phyloP scores from a whole-genome alignment of 2,113 vertebrate species.

The Hippoglossus stenolepis region DNA sequence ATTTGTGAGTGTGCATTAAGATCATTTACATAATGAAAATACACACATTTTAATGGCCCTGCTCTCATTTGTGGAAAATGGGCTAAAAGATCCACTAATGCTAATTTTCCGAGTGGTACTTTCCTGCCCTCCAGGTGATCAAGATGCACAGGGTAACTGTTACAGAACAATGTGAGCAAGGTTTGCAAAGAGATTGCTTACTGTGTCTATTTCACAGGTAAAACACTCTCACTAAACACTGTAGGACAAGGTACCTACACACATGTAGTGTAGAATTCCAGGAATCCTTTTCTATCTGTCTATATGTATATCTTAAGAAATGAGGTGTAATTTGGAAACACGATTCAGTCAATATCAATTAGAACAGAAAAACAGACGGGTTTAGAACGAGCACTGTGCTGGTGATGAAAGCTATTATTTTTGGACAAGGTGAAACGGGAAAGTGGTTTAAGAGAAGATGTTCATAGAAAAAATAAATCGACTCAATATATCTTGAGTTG shows the following conservation, averaged over 20 bases:
- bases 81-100: constrained; percentile 95
- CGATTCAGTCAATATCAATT: too few species aligned
- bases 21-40: constrained; percentile 99
- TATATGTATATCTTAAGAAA: too few species aligned
- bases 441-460: too few species aligned
- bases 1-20: constrained; percentile 99
- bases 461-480: too few species aligned
- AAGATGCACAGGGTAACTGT: constrained; percentile 84
- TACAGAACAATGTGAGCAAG: constrained; percentile 40
- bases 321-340: too few species aligned
- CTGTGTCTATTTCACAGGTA: constrained; percentile 37
- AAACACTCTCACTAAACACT: not conserved
- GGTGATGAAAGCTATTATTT: too few species aligned
- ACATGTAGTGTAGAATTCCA: not conserved
- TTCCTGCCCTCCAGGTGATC: constrained; percentile 94
- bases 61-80: constrained; percentile 95
- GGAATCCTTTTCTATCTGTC: too few species aligned
- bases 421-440: too few species aligned
- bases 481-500: too few species aligned
- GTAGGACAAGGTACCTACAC: not conserved
- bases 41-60: constrained; percentile 99
- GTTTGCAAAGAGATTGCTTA: constrained; percentile 25
- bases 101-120: constrained; percentile 88
- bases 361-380: too few species aligned
- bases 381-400: too few species aligned